phyloP scores from a whole-genome alignment of 2,113 vertebrate species.

The Nothocercus julius region DNA sequence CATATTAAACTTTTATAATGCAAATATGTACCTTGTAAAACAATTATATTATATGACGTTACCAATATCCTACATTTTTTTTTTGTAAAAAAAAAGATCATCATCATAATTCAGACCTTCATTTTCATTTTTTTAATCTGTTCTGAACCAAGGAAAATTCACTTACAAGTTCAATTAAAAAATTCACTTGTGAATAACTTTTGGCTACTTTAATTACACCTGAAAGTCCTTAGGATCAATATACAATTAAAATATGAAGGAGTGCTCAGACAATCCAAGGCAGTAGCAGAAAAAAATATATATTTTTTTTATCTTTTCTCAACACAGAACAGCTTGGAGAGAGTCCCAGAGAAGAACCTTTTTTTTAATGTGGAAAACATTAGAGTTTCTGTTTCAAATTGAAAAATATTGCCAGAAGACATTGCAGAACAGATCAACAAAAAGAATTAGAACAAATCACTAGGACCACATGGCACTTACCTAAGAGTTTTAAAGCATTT shows the following conservation, averaged over 20 bases:
- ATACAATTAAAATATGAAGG: background rate
- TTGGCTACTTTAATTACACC: background rate
- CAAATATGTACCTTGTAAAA: background rate
- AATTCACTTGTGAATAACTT: background rate
- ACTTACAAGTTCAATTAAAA: background rate
- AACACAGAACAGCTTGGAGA: background rate
- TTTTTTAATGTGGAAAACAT: background rate
- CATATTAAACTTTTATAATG: background rate
- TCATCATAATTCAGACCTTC: background rate
- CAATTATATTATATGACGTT: background rate
- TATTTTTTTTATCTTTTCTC: background rate
- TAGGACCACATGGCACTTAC: background rate
- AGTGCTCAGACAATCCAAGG: background rate
- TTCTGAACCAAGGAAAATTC: background rate
- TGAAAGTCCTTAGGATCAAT: background rate
- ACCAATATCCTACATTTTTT: background rate
- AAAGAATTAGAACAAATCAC: background rate
- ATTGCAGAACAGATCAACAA: background rate
- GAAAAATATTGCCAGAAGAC: background rate
- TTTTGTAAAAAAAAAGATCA: background rate
- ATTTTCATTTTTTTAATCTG: background rate
- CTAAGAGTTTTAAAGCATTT: background rate
- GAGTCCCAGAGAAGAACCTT: background rate
- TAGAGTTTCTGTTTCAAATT: background rate
- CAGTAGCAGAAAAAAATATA: background rate